These are phyloP conservation scores for Umimayanthus chanpuru DNA, from an alignment of 92 coral and sea anemone genomes.

Conservation along the genomic window DNA sequence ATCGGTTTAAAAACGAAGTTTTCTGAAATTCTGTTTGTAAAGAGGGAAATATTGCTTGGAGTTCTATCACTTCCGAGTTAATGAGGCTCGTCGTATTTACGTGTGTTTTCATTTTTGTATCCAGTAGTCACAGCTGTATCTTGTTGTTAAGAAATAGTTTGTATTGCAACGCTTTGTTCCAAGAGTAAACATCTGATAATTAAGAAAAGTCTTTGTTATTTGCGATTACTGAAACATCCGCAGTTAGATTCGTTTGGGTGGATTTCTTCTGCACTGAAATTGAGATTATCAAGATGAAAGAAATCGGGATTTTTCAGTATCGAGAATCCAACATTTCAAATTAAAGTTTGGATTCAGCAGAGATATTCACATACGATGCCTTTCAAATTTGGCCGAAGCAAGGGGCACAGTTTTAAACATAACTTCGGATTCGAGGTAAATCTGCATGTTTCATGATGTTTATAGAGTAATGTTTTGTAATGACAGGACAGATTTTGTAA, in stretches of 20 bases:
- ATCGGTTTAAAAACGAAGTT: not conserved
- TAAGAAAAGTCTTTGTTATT: constrained; percentile 14
- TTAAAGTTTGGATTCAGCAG: not conserved
- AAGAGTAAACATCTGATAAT: not conserved
- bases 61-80: not conserved
- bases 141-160: not conserved
- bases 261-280: not conserved
- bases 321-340: not conserved
- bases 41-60: not conserved
- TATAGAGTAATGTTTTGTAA: too few species aligned
- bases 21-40: not conserved
- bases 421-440: constrained; percentile 24
- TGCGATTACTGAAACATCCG: not conserved
- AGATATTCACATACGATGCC: not conserved
- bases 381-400: constrained; percentile 11
- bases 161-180: not conserved
- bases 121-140: constrained; percentile 4
- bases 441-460: not conserved
- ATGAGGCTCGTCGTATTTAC: not conserved
- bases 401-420: constrained; percentile 8
- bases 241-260: not conserved
- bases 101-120: not conserved
- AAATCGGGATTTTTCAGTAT: not conserved
- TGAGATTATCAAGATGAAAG: not conserved
- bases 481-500: not conserved